Base-by-base conservation (phyloP, 2,797 vertebrate genomes). In the Podargus strigoides region DNA sequence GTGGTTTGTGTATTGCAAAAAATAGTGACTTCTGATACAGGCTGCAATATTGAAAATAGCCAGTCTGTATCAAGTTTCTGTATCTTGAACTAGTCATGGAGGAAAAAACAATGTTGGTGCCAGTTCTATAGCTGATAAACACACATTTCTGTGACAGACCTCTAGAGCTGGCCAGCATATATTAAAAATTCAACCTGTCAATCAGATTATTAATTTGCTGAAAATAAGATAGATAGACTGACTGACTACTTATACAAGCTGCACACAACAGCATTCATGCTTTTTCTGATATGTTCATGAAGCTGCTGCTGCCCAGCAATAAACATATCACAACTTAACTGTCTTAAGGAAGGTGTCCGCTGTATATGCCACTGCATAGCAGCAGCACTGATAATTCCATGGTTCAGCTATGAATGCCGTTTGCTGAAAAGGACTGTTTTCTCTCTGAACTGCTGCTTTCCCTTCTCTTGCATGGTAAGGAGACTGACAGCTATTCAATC, bases 1-100 rank as follows among this genome's bases (percentile, higher is more conserved):
- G 19, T 4, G 8, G 36, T 47, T 59, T 42, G 32, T 10, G 34
- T 42, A 23, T 7, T 34, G 63, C 63, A n/a, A 85, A n/a, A 67
- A 75, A 62, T 4, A 56, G n/a, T 0, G 0, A 22, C 26, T 78
- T 20, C 26, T 62, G 41, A 22, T 28, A n/a, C 0, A 76, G 49
- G 53, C 64, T 58, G 59, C 12, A n/a, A 8, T 34, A 36, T 70
- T 70, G 28, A 72, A n/a, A n/a, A n/a, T n/a, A n/a, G n/a, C n/a
- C n/a, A 23, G 30, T 27, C 62, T 46, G 12, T 22, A 17, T 50
- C 41, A 36, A 32, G 6, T 27, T 62, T 60, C 80, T 76, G 9
- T 32, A 50, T 24, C 30, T 47, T 60, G 14, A 92, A 62, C 44
- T 36, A 52, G 14, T n/a, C 50, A 44, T 3, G 20, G 2, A 82